A percentile compares a stretch with the other conserved stretches of the same genome.
Evolutionary conservation across 2,113 vertebrate species (phyloP).

Genomic region (Scomber scombrus): DNA sequence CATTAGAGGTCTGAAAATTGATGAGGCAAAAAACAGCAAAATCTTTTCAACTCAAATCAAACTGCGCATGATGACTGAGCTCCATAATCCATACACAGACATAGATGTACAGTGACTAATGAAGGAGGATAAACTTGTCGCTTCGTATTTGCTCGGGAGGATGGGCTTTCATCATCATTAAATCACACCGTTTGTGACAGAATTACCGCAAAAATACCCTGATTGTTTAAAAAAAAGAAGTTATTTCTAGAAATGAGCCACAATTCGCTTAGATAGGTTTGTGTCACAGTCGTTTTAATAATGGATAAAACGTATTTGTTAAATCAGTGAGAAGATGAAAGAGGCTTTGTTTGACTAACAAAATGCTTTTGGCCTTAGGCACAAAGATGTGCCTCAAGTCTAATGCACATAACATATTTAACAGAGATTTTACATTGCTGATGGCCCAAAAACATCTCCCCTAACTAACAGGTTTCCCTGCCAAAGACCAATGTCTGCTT

Average conservation of each 20-base stretch:
- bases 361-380: slow-evolving; percentile 71
- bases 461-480: slow-evolving; percentile 79
- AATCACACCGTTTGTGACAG: slow-evolving; percentile 55
- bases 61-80: slow-evolving; percentile 45
- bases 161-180: slow-evolving; percentile 52
- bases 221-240: background rate
- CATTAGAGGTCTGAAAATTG: slow-evolving; percentile 32
- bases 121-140: slow-evolving; percentile 67
- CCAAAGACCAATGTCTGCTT: slow-evolving; percentile 82
- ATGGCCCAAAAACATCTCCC: slow-evolving; percentile 80
- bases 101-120: slow-evolving; percentile 64
- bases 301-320: slow-evolving; percentile 61
- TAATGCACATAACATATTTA: slow-evolving; percentile 76
- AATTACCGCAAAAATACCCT: slow-evolving; percentile 7
- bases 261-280: slow-evolving; percentile 17
- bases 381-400: slow-evolving; percentile 64
- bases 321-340: slow-evolving; percentile 59
- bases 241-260: slow-evolving; percentile 2
- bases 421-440: slow-evolving; percentile 79
- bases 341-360: slow-evolving; percentile 70
- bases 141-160: slow-evolving; percentile 49
- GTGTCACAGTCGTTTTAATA: slow-evolving; percentile 53
- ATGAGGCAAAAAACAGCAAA: slow-evolving; percentile 45
- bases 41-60: slow-evolving; percentile 64
- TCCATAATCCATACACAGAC: slow-evolving; percentile 59